Evolutionary conservation across 1,140 invertebrate genomes (phyloP).

Genomic region (Ceratosolen solmsi): DNA sequence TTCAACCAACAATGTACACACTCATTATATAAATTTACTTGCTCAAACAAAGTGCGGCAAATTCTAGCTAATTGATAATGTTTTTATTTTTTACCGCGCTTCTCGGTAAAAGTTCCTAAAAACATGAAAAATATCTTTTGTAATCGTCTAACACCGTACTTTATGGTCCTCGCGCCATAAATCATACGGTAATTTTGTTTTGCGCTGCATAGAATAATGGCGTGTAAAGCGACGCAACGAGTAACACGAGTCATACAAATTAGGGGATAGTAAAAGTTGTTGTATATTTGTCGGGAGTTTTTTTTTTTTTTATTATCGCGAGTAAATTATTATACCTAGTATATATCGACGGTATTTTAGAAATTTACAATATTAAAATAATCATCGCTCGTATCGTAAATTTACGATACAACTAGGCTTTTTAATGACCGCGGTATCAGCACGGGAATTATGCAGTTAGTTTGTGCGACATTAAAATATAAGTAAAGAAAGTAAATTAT

Average conservation of each 20-base stretch:
- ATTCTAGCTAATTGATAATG: neutral
- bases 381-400: neutral
- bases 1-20: too few species aligned
- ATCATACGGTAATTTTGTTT: neutral
- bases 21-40: neutral
- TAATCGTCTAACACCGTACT: neutral
- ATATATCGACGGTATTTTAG: neutral
- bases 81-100: too few species aligned
- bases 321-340: too few species aligned
- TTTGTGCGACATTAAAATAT: too few species aligned
- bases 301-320: neutral
- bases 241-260: neutral
- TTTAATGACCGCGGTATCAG: neutral
- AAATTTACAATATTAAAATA: neutral
- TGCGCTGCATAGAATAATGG: neutral
- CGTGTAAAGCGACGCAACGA: neutral
- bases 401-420: neutral
- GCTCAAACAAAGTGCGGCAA: neutral
- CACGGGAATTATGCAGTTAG: neutral
- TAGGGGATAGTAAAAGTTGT: neutral
- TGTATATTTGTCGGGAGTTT: too few species aligned
- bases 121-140: neutral
- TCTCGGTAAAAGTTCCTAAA: neutral
- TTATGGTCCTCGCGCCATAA: neutral
- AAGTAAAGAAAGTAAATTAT: too few species aligned